Percentiles rank a stretch among this genome's conserved stretches.
Conservation (phyloP, 2,113 vertebrate species). For the Tachysurus fulvidraco region DNA sequence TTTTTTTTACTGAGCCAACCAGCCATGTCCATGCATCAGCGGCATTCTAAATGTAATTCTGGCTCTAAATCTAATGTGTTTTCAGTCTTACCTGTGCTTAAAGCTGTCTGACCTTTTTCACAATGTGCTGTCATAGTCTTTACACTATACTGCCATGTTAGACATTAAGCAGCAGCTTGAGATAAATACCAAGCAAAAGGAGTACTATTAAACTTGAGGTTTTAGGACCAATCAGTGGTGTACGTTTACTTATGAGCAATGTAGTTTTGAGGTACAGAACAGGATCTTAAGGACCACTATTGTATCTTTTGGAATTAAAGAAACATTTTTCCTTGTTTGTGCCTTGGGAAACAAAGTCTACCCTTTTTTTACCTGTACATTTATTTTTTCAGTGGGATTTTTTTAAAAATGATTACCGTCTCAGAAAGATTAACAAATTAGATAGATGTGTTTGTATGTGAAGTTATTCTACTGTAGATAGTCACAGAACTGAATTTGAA, state of each 20-base stretch:
- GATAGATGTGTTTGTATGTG: conserved; percentile 3
- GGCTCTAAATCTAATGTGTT: conserved; percentile 4
- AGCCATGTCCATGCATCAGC: conserved; percentile 24
- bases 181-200: conserved; percentile 1
- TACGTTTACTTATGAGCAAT: neutral
- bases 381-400: neutral
- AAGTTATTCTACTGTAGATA: conserved; percentile 30
- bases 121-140: conserved; percentile 7
- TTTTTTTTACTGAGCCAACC: conserved; percentile 18
- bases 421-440: neutral
- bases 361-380: neutral
- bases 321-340: neutral
- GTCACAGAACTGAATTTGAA: conserved; percentile 31
- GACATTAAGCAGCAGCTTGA: conserved; percentile 23
- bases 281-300: neutral
- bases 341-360: neutral
- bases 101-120: conserved; percentile 25
- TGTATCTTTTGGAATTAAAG: neutral
- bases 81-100: neutral
- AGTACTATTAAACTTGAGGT: neutral
- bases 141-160: neutral
- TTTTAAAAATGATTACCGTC: neutral
- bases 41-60: conserved; percentile 21
- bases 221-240: neutral
- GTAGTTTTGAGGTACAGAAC: no score